Conservation (phyloP, 2,113 vertebrate genomes). For the Phalacrocorax carbo region DNA sequence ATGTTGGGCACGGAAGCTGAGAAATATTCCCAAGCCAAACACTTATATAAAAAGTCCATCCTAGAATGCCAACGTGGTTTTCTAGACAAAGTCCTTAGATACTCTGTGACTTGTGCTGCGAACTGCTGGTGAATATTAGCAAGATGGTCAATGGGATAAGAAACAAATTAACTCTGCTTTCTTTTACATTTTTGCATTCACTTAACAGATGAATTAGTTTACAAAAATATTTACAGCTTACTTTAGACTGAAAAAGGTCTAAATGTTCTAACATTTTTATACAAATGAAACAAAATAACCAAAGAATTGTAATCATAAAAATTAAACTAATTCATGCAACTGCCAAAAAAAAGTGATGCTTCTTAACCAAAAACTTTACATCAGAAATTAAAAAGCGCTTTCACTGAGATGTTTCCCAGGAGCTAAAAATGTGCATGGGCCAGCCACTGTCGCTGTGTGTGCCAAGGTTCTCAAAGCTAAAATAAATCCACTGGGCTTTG, state of each 20-base stretch:
- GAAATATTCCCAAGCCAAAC: neutral
- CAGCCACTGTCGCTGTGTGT: neutral
- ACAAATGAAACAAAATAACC: slow-evolving; percentile 13
- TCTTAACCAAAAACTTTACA: neutral
- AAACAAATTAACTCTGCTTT: neutral
- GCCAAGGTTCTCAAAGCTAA: neutral
- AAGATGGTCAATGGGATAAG: neutral
- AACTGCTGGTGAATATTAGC: neutral
- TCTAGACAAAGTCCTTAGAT: neutral
- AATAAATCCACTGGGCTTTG: neutral
- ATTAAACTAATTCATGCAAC: neutral
- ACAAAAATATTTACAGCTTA: neutral
- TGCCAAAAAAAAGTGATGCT: neutral
- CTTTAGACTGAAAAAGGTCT: neutral
- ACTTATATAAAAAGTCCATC: neutral
- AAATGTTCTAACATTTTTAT: neutral
- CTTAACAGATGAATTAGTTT: neutral
- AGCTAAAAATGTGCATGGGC: neutral
- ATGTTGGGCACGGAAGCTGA: neutral
- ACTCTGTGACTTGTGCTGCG: neutral
- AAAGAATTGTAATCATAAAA: neutral
- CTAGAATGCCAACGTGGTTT: neutral
- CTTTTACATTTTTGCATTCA: neutral
- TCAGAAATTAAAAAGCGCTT: neutral
- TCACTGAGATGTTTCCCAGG: neutral